Conservation (phyloP, 1,140 invertebrate genomes). For the Episyrphus balteatus region DNA sequence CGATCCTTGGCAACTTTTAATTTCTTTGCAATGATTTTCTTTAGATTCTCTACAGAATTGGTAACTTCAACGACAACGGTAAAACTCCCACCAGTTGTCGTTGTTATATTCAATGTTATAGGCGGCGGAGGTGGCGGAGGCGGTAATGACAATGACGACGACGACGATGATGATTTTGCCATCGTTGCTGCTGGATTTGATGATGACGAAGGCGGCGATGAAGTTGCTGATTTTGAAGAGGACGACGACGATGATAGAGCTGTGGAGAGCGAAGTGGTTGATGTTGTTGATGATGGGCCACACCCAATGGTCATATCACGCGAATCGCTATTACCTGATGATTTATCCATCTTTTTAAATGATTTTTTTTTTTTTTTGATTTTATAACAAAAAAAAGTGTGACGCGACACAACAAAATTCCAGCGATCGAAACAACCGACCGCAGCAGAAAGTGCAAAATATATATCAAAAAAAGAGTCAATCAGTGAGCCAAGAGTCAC, state of each 20-base stretch:
- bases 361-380: too few relatives aligned
- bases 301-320: neutral
- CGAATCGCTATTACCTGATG: neutral
- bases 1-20: constrained; percentile 84
- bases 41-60: constrained; percentile 75
- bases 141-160: constrained; percentile 3
- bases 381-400: too few relatives aligned
- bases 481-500: constrained; percentile 6
- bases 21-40: constrained; percentile 83
- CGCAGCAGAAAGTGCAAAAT: too few relatives aligned
- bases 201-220: constrained; percentile 11
- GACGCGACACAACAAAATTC: constrained; percentile 7
- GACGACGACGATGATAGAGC: constrained; percentile 8
- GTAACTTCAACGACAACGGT: constrained; percentile 64
- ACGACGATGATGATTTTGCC: constrained; percentile 3
- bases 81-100: constrained; percentile 84
- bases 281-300: constrained; percentile 14
- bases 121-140: constrained; percentile 4
- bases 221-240: constrained; percentile 4
- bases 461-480: neutral
- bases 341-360: neutral
- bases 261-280: constrained; percentile 21
- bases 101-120: constrained; percentile 72
- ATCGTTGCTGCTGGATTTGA: neutral
- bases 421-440: too few relatives aligned